Conservation (phyloP, 2,113 vertebrate species). For the Callipepla californica region DNA sequence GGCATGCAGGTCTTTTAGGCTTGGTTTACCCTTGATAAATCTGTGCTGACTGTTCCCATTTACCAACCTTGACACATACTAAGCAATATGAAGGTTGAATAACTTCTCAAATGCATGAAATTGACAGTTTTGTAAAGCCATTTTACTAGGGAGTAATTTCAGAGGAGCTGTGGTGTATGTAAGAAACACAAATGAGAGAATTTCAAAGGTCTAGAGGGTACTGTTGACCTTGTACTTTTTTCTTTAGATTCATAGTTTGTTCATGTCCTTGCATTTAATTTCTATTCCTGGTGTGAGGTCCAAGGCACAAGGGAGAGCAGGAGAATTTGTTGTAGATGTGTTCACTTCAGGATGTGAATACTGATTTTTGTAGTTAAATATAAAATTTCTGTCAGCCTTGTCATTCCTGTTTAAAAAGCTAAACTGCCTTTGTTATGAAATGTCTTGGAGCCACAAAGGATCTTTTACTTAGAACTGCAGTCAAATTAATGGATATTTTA, state of each 20-base stretch:
- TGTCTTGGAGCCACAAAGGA: background rate
- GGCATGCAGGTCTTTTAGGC: background rate
- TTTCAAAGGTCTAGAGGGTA: background rate
- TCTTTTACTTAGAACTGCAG: background rate
- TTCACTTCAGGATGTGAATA: background rate
- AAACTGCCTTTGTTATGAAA: background rate
- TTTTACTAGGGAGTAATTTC: background rate
- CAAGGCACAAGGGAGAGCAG: background rate
- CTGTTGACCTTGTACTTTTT: background rate
- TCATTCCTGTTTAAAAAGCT: background rate
- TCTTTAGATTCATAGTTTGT: background rate
- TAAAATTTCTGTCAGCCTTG: background rate
- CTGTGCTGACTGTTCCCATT: background rate
- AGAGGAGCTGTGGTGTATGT: background rate
- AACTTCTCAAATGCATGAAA: background rate
- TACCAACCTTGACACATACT: background rate
- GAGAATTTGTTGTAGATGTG: background rate
- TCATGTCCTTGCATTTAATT: slow-evolving; percentile 17
- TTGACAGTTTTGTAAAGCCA: slow-evolving; percentile 5
- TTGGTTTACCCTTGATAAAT: background rate
- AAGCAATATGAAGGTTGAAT: background rate
- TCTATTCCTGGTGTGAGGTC: background rate
- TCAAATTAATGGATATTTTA: background rate
- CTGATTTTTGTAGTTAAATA: background rate
- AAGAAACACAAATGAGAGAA: slow-evolving; percentile 9